Evolutionary conservation across 1,140 invertebrate genomes (phyloP), one percentile per base, ranked within the genome.

Genomic region (Drosophila bipectinata): DNA sequence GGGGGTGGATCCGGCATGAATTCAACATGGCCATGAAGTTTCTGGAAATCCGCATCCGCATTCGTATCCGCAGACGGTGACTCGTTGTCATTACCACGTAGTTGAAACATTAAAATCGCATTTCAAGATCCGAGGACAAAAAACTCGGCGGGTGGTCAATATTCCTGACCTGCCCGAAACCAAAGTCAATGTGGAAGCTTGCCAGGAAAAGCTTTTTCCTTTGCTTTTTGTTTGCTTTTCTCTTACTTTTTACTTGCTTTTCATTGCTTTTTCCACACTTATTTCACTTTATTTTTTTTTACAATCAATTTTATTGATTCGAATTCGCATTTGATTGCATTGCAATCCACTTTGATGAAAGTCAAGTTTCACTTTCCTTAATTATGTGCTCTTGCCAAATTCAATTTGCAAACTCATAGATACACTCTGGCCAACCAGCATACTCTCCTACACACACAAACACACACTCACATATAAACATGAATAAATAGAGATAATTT

Each of bases 301-400:
- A 55, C 73, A 84, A 85, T 85, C 81, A 85, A 80, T 81, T 87
- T 81, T 74, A 85, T 81, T 85, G 81, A 85, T 85, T 84, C 59
- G 44, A 59, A 77, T 84, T 76, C 66, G 60, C 44, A 49, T 71
- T 77, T 59, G 48, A 77, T 77, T 77, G 61, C 57, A 58, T 60
- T 56, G 14, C 53, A 51, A 72, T 76, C 44, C 53, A 28, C 41
- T 51, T 63, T 39, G 51, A 44, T 37, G 37, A 26, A 48, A 51
- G 24, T 45, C 47, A 28, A 15, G 28, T 56, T 72, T 62, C 54
- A 59, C 68, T 67, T 68, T 72, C 59, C 72, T 51, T 60, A 77
- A 64, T 73, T 76, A 41, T 41, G 44, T 56, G 49, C 60, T 24
- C 32, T 55, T 24, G 15, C 18, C n/a, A 21, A 64, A 74, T 73